Conservation (phyloP, 2,888 invertebrate species). For the Melanostoma scalare region DNA sequence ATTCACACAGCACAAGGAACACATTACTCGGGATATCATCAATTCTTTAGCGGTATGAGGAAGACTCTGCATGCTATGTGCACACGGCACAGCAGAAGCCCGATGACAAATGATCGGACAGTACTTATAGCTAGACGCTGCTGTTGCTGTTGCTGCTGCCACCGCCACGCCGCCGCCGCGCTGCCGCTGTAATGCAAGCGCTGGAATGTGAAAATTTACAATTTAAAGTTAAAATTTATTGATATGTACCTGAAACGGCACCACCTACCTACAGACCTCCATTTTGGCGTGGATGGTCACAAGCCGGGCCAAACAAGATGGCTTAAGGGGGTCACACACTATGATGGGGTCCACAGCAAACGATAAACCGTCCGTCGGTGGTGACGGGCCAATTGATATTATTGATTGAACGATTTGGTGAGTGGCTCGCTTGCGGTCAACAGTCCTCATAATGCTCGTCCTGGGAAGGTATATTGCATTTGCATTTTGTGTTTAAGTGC, state of each 20-base stretch:
- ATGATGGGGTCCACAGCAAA: constrained; percentile 48
- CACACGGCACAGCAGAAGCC: constrained; percentile 61
- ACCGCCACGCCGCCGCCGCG: constrained; percentile 16
- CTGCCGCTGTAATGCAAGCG: constrained; percentile 6
- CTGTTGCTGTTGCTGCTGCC: constrained; percentile 13
- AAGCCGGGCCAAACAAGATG: constrained; percentile 37
- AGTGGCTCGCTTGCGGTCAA: constrained; percentile 23
- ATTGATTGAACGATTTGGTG: constrained; percentile 67
- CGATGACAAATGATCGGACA: constrained; percentile 72
- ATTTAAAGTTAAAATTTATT: constrained; percentile 68
- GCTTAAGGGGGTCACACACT: constrained; percentile 65
- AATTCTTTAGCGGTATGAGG: constrained; percentile 65
- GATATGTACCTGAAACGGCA: constrained; percentile 69
- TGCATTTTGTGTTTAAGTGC: constrained; percentile 48
- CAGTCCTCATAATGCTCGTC: constrained; percentile 1
- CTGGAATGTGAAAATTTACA: constrained; percentile 69
- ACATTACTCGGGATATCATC: constrained; percentile 70
- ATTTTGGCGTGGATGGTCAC: constrained; percentile 44
- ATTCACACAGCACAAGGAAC: constrained; percentile 64
- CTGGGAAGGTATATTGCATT: constrained; percentile 27
- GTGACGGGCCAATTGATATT: constrained; percentile 62
- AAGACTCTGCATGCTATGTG: constrained; percentile 32
- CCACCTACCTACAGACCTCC: constrained; percentile 73
- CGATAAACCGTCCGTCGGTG: constrained; percentile 9
- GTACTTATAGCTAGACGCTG: constrained; percentile 34